Evolutionary conservation across 2,797 vertebrate genomes (phyloP).

Genomic region (Eidolon dupreanum): DNA sequence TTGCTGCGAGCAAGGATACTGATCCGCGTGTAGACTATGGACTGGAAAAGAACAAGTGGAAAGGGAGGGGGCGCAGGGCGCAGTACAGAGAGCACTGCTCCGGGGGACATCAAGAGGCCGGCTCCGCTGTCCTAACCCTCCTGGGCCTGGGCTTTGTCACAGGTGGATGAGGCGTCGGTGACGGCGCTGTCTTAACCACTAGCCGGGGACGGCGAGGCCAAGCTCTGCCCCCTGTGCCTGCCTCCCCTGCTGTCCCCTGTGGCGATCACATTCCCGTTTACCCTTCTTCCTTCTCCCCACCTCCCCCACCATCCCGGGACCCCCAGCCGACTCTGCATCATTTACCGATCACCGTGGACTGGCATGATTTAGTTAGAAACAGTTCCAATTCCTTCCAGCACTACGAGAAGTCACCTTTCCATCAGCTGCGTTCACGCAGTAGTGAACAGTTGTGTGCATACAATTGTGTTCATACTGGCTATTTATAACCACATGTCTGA

Average conservation of each 20-base stretch:
- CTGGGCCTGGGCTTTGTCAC: background rate
- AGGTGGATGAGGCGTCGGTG: accelerated
- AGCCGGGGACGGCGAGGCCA: background rate
- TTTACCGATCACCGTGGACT: background rate
- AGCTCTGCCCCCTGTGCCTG: background rate
- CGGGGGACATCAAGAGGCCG: accelerated
- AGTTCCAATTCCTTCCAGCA: background rate
- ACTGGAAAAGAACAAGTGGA: background rate
- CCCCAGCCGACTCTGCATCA: background rate
- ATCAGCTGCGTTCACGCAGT: background rate
- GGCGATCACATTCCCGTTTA: background rate
- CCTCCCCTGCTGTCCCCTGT: background rate
- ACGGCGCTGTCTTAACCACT: background rate
- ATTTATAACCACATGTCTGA: background rate
- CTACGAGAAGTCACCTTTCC: background rate
- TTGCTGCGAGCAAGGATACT: background rate
- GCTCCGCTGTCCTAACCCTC: background rate
- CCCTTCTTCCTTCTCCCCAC: background rate
- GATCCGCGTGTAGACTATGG: background rate
- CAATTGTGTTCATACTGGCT: no score
- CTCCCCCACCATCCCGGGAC: background rate
- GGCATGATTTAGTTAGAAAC: background rate
- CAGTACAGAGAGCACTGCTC: background rate
- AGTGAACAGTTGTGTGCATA: background rate
- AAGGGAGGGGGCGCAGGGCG: no score